phyloP scores from a whole-genome alignment of 2,888 invertebrate species.

The Cartodere bifasciata region DNA sequence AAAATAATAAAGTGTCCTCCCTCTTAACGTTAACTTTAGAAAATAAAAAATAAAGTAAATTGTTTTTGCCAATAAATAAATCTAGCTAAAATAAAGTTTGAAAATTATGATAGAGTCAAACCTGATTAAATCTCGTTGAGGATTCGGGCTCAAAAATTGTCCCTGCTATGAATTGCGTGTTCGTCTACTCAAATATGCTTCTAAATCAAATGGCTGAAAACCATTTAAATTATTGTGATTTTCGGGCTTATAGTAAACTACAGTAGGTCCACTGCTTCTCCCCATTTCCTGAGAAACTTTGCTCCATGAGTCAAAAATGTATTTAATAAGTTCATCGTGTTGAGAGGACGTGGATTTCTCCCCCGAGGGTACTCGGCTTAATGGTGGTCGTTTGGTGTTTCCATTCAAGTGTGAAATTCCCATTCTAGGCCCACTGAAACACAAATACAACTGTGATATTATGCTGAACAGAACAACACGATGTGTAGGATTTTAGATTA shows the following conservation, averaged over 20 bases:
- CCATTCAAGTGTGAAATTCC: slow-evolving; percentile 32
- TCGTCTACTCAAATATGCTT: slow-evolving; percentile 63
- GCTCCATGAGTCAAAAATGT: slow-evolving; percentile 66
- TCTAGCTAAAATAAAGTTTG: too few relatives aligned
- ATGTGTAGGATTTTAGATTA: too few relatives aligned
- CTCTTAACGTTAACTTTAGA: too few relatives aligned
- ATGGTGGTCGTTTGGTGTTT: slow-evolving; percentile 22
- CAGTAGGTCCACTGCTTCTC: slow-evolving; percentile 33
- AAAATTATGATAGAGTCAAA: too few relatives aligned
- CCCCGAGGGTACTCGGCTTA: slow-evolving; percentile 22
- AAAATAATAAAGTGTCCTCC: too few relatives aligned
- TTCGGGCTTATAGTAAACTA: slow-evolving; percentile 53
- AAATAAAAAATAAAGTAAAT: too few relatives aligned
- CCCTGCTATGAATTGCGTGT: too few relatives aligned
- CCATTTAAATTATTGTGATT: slow-evolving; percentile 45
- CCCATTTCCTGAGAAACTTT: slow-evolving; percentile 39
- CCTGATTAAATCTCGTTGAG: too few relatives aligned
- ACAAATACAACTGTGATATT: too few relatives aligned
- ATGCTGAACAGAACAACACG: too few relatives aligned
- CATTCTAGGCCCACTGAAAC: slow-evolving; percentile 31
- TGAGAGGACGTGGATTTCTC: slow-evolving; percentile 31
- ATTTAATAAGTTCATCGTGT: slow-evolving; percentile 69
- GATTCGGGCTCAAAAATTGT: too few relatives aligned
- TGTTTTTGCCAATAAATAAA: too few relatives aligned
- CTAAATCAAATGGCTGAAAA: slow-evolving; percentile 67